Base-by-base conservation (phyloP, 1,140 invertebrate genomes). In the Drosophila erecta region DNA sequence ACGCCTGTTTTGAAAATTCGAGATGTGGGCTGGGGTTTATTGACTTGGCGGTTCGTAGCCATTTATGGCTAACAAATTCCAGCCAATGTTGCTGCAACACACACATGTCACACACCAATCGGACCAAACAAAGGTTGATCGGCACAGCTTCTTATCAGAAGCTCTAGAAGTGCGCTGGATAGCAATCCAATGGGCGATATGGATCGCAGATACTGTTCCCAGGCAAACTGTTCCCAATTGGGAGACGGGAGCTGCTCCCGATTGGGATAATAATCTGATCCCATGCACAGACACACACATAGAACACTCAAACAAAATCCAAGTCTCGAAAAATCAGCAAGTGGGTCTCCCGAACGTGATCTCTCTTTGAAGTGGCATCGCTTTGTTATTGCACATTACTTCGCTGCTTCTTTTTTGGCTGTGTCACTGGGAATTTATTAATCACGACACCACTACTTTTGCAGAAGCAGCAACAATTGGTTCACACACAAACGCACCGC, bases 21-120 rank as follows among this genome's bases (percentile, higher is more conserved):
- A 47, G 44, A 61, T 89, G 83, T 87, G 83, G 83, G 84, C 64
- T 50, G 58, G 65, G 56, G 79, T 86, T 86, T 86, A 80, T 86
- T 85, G 81, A 86, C 81, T 86, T 50, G 37, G 46, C 46, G 64
- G 24, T n/a, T 50, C 76, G 47, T 55, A 35, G 43, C 84, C 83
- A 79, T 87, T 83, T 87, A 83, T 79, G 83, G 83, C 37, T 33
- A 79, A 57, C 69, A 73, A 87, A 79, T 66, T 83, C 27, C 30
- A 79, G 53, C 69, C 72, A 89, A 79, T 83, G 76, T 65, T 86
- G 81, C 81, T 86, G 56, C 72, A 57, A 74, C 60, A 44, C 65
- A 65, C 30, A 62, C 22, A 57, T 49, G 14, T n/a, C 22, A 24
- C 22, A 24, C 24, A 24, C 38, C 54, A 38, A 50, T 37, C 15